Conservation (phyloP, 2,113 vertebrate species). For the Blennius ocellaris region DNA sequence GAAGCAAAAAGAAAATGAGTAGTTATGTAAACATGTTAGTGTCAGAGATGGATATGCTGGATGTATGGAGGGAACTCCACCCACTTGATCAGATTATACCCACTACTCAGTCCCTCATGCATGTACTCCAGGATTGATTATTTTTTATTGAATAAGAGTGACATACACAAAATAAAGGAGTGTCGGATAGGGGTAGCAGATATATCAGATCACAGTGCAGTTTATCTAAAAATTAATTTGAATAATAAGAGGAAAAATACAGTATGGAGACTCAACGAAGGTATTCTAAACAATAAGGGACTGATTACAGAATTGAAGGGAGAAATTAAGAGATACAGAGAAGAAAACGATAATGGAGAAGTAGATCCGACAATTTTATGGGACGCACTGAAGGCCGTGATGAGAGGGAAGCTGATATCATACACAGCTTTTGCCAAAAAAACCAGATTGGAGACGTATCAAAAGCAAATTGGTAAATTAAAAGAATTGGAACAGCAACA, state of each 20-base stretch:
- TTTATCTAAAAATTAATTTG: too few relatives aligned
- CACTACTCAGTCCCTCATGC: constrained; percentile 12
- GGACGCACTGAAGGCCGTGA: too few relatives aligned
- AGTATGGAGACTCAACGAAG: too few relatives aligned
- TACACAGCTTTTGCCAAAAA: neutral
- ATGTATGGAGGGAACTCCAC: constrained; percentile 17
- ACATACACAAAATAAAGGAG: neutral
- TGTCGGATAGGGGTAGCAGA: neutral
- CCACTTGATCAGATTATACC: neutral
- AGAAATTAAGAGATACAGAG: too few relatives aligned
- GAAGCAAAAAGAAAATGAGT: neutral
- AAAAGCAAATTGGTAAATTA: neutral
- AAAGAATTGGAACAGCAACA: neutral
- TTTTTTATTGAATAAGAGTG: constrained; percentile 15
- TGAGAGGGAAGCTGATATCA: neutral
- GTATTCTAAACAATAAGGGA: too few relatives aligned
- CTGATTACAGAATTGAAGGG: too few relatives aligned
- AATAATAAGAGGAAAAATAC: too few relatives aligned
- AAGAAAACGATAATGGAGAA: neutral
- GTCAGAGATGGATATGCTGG: accelerated
- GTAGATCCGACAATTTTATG: neutral
- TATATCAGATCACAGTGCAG: too few relatives aligned
- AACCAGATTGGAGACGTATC: neutral
- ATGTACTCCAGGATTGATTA: constrained; percentile 1
- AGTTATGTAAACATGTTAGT: neutral